A percentile compares a stretch with the other conserved stretches of the same genome.
Evolutionary conservation across 2,113 vertebrate genomes (phyloP).

Genomic region (Todiramphus saurophagus): DNA sequence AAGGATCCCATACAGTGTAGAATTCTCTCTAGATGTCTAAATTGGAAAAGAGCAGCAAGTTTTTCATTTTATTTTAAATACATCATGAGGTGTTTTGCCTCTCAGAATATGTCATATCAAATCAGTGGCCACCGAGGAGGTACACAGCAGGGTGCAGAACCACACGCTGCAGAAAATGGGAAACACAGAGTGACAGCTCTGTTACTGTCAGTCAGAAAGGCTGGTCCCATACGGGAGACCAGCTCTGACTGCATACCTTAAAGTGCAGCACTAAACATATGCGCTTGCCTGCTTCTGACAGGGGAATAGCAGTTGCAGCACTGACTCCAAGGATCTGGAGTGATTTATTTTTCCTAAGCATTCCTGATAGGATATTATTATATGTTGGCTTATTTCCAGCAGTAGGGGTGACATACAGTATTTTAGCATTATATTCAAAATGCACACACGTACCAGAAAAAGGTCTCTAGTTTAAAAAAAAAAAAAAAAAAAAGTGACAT

Average conservation of each 20-base stretch:
- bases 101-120: slow-evolving; percentile 35
- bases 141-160: background rate
- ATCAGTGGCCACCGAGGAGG: slow-evolving; percentile 16
- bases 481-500: slow-evolving; percentile 4
- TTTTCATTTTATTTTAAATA: slow-evolving; percentile 41
- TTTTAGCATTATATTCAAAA: slow-evolving; percentile 62
- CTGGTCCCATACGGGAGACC: background rate
- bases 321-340: slow-evolving; percentile 39
- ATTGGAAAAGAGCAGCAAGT: slow-evolving; percentile 37
- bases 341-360: slow-evolving; percentile 63
- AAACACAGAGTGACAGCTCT: slow-evolving; percentile 5
- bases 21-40: background rate
- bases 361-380: slow-evolving; percentile 64
- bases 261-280: slow-evolving; percentile 60
- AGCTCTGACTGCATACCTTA: slow-evolving; percentile 38
- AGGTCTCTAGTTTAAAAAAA: slow-evolving; percentile 3
- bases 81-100: slow-evolving; percentile 42
- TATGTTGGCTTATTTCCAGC: slow-evolving; percentile 49
- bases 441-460: slow-evolving; percentile 7
- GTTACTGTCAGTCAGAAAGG: background rate
- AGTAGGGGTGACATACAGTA: slow-evolving; percentile 40
- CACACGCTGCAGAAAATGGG: background rate
- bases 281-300: slow-evolving; percentile 51
- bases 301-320: slow-evolving; percentile 39
- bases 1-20: background rate